A percentile compares a stretch with the other conserved stretches of the same genome.
Conservation (phyloP, 2,888 invertebrate genomes). For the Phyllotreta striolata region DNA sequence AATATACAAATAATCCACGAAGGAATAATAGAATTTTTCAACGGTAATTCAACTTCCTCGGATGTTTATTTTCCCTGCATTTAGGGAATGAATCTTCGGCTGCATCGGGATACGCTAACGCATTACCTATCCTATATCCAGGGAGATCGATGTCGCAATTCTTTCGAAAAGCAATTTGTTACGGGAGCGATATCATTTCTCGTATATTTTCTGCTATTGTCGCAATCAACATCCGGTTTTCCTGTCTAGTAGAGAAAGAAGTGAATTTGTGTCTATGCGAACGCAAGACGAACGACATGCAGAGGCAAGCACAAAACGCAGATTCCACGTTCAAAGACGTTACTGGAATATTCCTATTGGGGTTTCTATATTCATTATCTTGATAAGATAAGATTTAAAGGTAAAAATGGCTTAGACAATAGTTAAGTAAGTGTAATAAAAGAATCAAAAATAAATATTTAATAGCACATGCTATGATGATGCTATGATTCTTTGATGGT, state of each 20-base stretch:
- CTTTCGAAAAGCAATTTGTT: constrained; percentile 56
- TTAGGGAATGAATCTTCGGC: constrained; percentile 34
- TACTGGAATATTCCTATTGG: constrained; percentile 2
- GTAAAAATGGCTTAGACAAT: background rate
- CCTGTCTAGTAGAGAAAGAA: constrained; percentile 58
- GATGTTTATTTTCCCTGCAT: constrained; percentile 7
- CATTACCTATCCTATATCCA: constrained; percentile 31
- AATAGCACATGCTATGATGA: no score
- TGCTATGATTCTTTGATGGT: no score
- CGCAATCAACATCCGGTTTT: constrained; percentile 62
- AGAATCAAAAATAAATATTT: no score
- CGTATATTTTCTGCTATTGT: constrained; percentile 58
- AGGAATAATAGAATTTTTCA: no score
- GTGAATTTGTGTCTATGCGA: constrained; percentile 54
- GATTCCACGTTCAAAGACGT: constrained; percentile 18
- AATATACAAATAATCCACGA: no score
- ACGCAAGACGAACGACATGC: constrained; percentile 53
- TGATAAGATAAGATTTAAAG: background rate
- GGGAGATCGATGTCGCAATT: constrained; percentile 50
- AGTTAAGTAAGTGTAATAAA: background rate
- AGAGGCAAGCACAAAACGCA: constrained; percentile 56
- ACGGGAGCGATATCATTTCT: constrained; percentile 56
- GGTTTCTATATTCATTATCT: background rate
- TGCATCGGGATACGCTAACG: constrained; percentile 31
- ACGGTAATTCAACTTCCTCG: no score